Evolutionary conservation across 64 coral and sea anemone species (phyloP).

Genomic region (Porites australiensis): DNA sequence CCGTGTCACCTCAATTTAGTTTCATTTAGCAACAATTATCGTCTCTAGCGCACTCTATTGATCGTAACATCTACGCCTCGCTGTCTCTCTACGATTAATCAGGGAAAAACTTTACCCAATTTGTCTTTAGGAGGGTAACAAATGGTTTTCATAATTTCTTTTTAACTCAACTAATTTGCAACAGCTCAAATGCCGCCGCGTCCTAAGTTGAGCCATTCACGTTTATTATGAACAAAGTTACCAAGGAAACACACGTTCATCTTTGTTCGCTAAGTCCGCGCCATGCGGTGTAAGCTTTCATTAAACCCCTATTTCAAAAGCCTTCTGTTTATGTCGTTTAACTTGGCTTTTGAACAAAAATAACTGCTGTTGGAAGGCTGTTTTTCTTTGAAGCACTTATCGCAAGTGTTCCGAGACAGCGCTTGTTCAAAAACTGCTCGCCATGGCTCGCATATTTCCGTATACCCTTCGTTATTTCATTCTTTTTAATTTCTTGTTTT

Average conservation of each 20-base stretch:
- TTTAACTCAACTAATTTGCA: conserved; percentile 16
- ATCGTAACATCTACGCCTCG: not conserved
- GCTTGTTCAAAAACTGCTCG: not conserved
- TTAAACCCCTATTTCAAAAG: conserved; percentile 42
- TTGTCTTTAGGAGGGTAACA: not conserved
- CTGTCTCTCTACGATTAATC: not conserved
- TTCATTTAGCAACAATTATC: conserved; percentile 34
- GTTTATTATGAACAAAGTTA: not conserved
- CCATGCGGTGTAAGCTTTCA: conserved; percentile 47
- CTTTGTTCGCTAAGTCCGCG: conserved; percentile 22
- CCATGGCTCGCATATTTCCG: conserved; percentile 28
- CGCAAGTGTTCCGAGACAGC: not conserved
- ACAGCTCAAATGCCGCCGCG: not conserved
- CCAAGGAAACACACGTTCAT: conserved; percentile 30
- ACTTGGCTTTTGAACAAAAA: not conserved
- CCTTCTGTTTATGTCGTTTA: not conserved
- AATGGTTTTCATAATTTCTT: conserved; percentile 11
- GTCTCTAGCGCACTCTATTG: not conserved
- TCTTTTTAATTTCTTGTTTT: conserved; percentile 21
- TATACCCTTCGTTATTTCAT: not conserved
- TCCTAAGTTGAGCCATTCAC: conserved; percentile 5
- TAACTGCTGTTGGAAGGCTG: conserved; percentile 10
- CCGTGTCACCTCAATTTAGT: conserved; percentile 15
- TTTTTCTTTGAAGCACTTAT: conserved; percentile 12
- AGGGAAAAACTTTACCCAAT: not conserved